Evolutionary conservation across 2,888 invertebrate genomes (phyloP).

Genomic region (Argyra leucocephala): DNA sequence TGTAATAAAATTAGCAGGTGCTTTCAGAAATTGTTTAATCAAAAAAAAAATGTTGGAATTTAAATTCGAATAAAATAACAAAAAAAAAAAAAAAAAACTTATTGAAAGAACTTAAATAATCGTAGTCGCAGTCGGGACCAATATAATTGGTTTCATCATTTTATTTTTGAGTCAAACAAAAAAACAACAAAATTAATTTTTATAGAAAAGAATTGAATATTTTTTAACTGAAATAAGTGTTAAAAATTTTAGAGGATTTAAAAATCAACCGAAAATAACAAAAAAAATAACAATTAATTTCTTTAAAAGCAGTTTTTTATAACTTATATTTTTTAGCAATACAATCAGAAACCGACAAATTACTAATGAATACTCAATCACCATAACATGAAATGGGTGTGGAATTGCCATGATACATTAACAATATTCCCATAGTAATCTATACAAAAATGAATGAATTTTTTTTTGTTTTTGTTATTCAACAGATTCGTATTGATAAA

Average conservation of each 20-base stretch:
- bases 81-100: no score
- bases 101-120: no score
- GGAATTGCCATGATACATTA: no score
- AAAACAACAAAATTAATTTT: neutral
- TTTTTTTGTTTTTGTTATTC: no score
- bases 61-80: neutral
- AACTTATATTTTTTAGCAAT: neutral
- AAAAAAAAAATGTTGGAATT: neutral
- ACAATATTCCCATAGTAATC: no score
- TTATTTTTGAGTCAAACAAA: no score
- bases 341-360: neutral
- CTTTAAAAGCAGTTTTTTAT: neutral
- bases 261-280: neutral
- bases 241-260: neutral
- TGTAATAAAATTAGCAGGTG: constrained; percentile 6
- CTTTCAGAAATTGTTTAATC: neutral
- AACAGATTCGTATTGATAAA: no score
- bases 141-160: no score
- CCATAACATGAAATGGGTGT: no score
- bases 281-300: neutral
- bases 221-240: neutral
- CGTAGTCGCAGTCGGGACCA: no score
- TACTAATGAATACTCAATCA: no score
- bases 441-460: no score
- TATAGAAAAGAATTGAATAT: neutral